Conservation (phyloP, 2,888 invertebrate species). For the Fragum fragum region DNA sequence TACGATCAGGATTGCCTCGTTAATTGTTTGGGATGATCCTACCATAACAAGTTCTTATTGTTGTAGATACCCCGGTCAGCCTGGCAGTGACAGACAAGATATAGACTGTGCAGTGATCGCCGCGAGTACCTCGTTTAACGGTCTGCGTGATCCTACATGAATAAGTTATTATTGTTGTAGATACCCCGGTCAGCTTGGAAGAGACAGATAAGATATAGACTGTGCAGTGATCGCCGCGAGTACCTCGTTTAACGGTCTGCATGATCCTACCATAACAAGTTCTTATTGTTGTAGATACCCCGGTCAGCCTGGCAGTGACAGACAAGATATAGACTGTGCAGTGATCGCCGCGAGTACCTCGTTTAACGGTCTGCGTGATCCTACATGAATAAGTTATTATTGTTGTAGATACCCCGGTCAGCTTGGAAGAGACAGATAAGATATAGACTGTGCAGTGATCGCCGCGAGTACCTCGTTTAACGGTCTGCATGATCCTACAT, state of each 20-base stretch:
- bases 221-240: slow-evolving; percentile 47
- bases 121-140: slow-evolving; percentile 26
- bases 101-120: slow-evolving; percentile 56
- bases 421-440: slow-evolving; percentile 45
- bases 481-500: slow-evolving; percentile 55
- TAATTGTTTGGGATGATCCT: slow-evolving; percentile 54
- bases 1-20: slow-evolving; percentile 11
- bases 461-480: slow-evolving; percentile 36
- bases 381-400: background rate
- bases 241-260: slow-evolving; percentile 40
- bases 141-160: slow-evolving; percentile 57
- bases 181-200: slow-evolving; percentile 45
- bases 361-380: slow-evolving; percentile 51
- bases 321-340: slow-evolving; percentile 49
- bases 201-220: slow-evolving; percentile 46
- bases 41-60: too few relatives aligned
- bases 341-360: slow-evolving; percentile 38
- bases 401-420: slow-evolving; percentile 36
- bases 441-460: slow-evolving; percentile 55
- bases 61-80: slow-evolving; percentile 42
- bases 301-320: slow-evolving; percentile 42
- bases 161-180: slow-evolving; percentile 5
- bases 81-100: slow-evolving; percentile 43
- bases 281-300: slow-evolving; percentile 29
- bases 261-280: too few relatives aligned